phyloP scores from a whole-genome alignment of 2,113 vertebrate genomes.

The Pelobates fuscus region DNA sequence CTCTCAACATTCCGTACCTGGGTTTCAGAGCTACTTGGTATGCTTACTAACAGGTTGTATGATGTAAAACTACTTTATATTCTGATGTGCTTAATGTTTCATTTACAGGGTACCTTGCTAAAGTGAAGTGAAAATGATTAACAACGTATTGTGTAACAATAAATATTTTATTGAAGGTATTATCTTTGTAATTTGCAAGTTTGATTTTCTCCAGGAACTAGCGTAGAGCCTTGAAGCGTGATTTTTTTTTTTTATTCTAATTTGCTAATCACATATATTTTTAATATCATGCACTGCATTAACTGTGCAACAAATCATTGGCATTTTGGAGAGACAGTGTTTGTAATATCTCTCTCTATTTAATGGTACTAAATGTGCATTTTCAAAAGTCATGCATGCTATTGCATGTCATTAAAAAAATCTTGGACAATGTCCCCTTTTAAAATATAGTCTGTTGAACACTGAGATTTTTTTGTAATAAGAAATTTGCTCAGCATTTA shows the following conservation, averaged over 20 bases:
- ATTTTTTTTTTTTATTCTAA: conserved; percentile 53
- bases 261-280: conserved; percentile 57
- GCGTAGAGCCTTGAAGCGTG: conserved; percentile 54
- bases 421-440: conserved; percentile 31
- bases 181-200: conserved; percentile 63
- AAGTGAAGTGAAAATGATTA: conserved; percentile 65
- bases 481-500: conserved; percentile 54
- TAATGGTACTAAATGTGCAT: conserved; percentile 44
- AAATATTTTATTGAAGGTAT: conserved; percentile 69
- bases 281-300: conserved; percentile 57
- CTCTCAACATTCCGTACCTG: conserved; percentile 58
- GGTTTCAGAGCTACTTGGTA: conserved; percentile 61
- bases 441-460: conserved; percentile 33
- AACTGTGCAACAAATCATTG: conserved; percentile 54
- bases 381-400: conserved; percentile 34
- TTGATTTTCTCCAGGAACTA: conserved; percentile 57
- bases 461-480: conserved; percentile 28
- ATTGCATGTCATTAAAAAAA: conserved; percentile 19
- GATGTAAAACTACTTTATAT: conserved; percentile 61
- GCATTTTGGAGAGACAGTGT: conserved; percentile 46
- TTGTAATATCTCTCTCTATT: conserved; percentile 24
- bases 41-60: conserved; percentile 55
- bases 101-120: conserved; percentile 61
- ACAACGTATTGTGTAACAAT: conserved; percentile 59
- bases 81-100: conserved; percentile 67